Evolutionary conservation across 2,888 invertebrate genomes (phyloP).

Genomic region (Sphinx pinastri): DNA sequence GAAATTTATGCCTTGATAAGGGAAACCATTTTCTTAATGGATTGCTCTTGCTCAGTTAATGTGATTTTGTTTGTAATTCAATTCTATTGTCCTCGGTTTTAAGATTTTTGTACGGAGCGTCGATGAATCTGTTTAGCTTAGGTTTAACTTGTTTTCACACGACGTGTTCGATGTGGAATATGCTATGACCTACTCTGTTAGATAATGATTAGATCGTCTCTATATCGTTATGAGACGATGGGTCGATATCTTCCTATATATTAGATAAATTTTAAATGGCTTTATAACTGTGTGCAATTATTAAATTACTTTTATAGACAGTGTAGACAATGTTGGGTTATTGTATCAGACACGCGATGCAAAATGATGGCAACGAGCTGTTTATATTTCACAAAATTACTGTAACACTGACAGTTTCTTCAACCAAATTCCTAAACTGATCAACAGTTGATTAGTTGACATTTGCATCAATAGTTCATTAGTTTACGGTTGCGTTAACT

Average conservation of each 20-base stretch:
- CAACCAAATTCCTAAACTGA: no score
- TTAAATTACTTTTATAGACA: not conserved
- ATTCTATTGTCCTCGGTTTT: constrained; percentile 16
- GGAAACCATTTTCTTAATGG: constrained; percentile 65
- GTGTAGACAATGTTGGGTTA: no score
- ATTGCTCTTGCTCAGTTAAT: constrained; percentile 55
- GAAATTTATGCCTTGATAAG: constrained; percentile 75
- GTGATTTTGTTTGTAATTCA: constrained; percentile 17
- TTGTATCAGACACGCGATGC: no score
- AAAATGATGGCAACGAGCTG: no score
- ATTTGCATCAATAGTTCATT: no score
- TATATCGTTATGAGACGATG: not conserved
- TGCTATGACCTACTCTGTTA: not conserved
- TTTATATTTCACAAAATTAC: no score
- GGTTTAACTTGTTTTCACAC: not conserved
- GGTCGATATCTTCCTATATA: not conserved
- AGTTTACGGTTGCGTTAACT: no score
- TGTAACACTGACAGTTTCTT: no score
- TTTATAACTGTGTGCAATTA: not conserved
- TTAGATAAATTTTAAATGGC: not conserved
- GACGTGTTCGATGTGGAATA: not conserved
- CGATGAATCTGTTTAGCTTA: not conserved
- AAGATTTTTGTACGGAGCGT: constrained; percentile 1
- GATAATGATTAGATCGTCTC: constrained; percentile 8
- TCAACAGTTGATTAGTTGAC: no score